Percentiles rank a stretch among this genome's conserved stretches.
These are phyloP conservation scores for Syngnathus floridae DNA, from an alignment of 2,113 vertebrate genomes.

Conservation along the genomic window DNA sequence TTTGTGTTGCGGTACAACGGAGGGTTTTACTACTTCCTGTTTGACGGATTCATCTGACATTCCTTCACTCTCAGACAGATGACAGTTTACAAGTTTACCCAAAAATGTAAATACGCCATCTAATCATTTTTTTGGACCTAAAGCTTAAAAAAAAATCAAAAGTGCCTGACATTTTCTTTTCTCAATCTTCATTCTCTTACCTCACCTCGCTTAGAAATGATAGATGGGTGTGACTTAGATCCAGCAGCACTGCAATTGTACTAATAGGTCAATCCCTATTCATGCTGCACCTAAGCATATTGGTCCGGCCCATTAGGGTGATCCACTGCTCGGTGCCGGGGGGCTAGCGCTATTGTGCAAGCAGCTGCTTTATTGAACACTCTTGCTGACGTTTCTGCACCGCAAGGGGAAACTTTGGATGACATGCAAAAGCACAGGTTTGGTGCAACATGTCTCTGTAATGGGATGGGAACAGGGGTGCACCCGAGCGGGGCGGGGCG, in stretches of 20 bases:
- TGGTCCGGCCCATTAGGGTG: constrained; percentile 60
- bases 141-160: not conserved
- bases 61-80: constrained; percentile 1
- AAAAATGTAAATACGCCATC: not conserved
- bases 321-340: constrained; percentile 41
- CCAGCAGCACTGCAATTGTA: constrained; percentile 56
- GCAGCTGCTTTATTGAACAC: constrained; percentile 57
- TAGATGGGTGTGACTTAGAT: constrained; percentile 48
- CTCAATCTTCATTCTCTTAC: constrained; percentile 46
- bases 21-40: constrained; percentile 4
- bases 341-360: constrained; percentile 46
- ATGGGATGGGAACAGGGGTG: constrained; percentile 84
- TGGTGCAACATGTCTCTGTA: constrained; percentile 78
- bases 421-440: constrained; percentile 83
- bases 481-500: constrained; percentile 17
- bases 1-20: not conserved
- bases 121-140: not conserved
- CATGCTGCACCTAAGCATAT: constrained; percentile 57
- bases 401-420: constrained; percentile 81
- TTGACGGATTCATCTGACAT: not conserved
- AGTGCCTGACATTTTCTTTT: constrained; percentile 18
- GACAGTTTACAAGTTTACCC: not conserved
- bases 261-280: constrained; percentile 51
- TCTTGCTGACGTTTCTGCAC: constrained; percentile 73
- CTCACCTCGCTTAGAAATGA: constrained; percentile 51